Evolutionary conservation across 2,888 invertebrate genomes (phyloP).

Genomic region (Chaetogeoica ovagalla): DNA sequence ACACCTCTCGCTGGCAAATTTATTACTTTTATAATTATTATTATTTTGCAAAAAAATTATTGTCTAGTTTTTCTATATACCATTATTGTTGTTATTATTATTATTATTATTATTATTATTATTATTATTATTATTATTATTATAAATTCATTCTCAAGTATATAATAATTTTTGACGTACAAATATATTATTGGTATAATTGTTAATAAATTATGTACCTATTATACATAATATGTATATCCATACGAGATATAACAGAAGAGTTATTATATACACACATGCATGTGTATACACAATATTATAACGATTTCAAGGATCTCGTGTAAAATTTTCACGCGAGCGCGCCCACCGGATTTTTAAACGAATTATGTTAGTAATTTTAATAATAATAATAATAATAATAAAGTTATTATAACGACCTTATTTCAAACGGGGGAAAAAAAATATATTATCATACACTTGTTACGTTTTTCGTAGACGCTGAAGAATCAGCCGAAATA

Average conservation of each 20-base stretch:
- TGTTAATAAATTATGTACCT: not conserved
- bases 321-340: not conserved
- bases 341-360: not conserved
- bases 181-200: slow-evolving; percentile 40
- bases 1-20: not conserved
- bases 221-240: not conserved
- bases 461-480: slow-evolving; percentile 14
- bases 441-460: slow-evolving; percentile 34
- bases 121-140: not conserved
- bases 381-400: no score
- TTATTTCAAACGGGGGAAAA: not conserved
- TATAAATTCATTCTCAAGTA: slow-evolving; percentile 39
- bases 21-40: slow-evolving; percentile 9
- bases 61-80: slow-evolving; percentile 26
- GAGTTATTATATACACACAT: not conserved
- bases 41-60: slow-evolving; percentile 16
- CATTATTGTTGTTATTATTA: not conserved
- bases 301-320: not conserved
- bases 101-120: not conserved
- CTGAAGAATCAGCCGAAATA: slow-evolving; percentile 42
- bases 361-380: slow-evolving; percentile 2
- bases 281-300: not conserved
- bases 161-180: slow-evolving; percentile 43
- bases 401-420: not conserved
- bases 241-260: not conserved